These are phyloP conservation scores for Scaptodrosophila latifasciaeformis DNA, from an alignment of 2,888 invertebrate species.

Conservation along the genomic window DNA sequence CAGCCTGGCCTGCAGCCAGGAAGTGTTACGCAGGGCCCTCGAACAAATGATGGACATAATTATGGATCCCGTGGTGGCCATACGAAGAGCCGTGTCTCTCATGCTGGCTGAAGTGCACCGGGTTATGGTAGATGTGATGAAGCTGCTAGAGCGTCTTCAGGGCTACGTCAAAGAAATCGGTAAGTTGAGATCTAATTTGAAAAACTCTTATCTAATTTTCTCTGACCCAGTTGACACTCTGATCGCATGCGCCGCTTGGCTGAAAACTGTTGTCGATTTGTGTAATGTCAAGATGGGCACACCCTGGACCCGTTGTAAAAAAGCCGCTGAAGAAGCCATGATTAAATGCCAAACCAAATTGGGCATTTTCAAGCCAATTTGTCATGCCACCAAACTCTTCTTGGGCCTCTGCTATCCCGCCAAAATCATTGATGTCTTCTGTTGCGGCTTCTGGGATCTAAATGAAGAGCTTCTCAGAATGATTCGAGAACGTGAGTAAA, in stretches of 20 bases:
- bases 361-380: conserved; percentile 77
- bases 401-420: conserved; percentile 80
- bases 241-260: conserved; percentile 82
- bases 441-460: conserved; percentile 80
- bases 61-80: conserved; percentile 81
- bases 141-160: conserved; percentile 78
- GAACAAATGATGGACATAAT: conserved; percentile 80
- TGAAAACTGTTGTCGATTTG: conserved; percentile 80
- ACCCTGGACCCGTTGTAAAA: conserved; percentile 83
- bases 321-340: conserved; percentile 79
- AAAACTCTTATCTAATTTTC: neutral
- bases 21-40: conserved; percentile 81
- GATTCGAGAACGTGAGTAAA: conserved; percentile 81
- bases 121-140: conserved; percentile 79
- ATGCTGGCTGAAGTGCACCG: conserved; percentile 79
- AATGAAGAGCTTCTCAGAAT: conserved; percentile 79
- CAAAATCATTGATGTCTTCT: conserved; percentile 81
- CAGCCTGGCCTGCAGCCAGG: conserved; percentile 86
- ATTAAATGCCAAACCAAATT: conserved; percentile 79
- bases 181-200: conserved; percentile 76
- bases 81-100: conserved; percentile 80
- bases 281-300: conserved; percentile 86
- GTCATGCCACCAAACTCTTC: conserved; percentile 78
- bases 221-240: conserved; percentile 79
- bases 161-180: conserved; percentile 79